Evolutionary conservation across 2,797 vertebrate species (phyloP), one percentile per base, ranked within the genome.

Genomic region (Benthosema pterotum): DNA sequence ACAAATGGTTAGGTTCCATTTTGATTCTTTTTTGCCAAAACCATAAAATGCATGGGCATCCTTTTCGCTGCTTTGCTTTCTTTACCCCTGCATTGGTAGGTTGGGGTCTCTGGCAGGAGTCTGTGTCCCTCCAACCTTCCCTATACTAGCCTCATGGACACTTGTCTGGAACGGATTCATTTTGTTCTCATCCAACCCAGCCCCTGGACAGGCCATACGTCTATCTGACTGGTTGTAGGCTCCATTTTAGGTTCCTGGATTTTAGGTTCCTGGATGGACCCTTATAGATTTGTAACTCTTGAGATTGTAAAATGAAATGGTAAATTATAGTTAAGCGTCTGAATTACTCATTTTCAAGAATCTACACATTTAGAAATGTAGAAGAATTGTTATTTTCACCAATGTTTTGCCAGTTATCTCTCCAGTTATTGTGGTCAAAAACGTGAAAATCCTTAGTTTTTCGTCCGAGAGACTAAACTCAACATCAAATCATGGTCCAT

Each of bases 91-190:
- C 11, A 51, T 28, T 42, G 42, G 69, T 66, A 38, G 14, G 32
- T 16, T 19, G 15, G 6, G 50, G 56, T 58, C 67, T 55, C 22
- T 53, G 49, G 22, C 65, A 68, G 19, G 14, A 52, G 25, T 57
- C 50, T 0, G 46, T 60, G 4, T 58, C 25, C 22, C n/a, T 18
- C 5, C 6, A 46, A 32, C 48, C 38, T 58, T 2, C 5, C 54
- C 42, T 19, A n/a, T n/a, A 60, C 42, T 43, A 12, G 1, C 22
- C 52, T 6, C 38, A 22, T 62, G 53, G 19, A 45, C 53, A 65
- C 69, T 71, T 62, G 59, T 71, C 64, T 71, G 77, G 72, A 67
- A 52, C 45, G 28, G 52, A 28, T 82, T 67, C 64, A 63, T 67
- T 71, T 67, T 51, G 28, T 28, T 69, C 50, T 18, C 32, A 38